phyloP scores from a whole-genome alignment of 2,888 invertebrate species.

The Venustoraphidia nigricollis region DNA sequence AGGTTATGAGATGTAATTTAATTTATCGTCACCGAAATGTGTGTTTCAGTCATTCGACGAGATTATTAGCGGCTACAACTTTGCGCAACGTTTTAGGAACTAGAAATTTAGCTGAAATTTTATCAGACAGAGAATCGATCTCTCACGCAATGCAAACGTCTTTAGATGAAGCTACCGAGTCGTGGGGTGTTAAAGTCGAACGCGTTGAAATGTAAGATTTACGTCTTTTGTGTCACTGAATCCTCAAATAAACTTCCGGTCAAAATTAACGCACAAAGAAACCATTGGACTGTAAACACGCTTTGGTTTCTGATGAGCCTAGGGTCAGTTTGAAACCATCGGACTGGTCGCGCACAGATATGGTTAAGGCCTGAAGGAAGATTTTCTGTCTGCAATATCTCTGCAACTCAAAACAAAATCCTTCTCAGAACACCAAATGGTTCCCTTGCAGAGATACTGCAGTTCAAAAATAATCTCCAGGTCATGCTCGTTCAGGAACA shows the following conservation, averaged over 20 bases:
- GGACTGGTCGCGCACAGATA: too few species aligned
- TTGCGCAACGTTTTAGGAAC: slow-evolving; percentile 85
- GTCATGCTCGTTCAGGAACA: too few species aligned
- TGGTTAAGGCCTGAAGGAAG: too few species aligned
- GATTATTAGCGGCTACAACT: slow-evolving; percentile 70
- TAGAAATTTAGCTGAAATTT: slow-evolving; percentile 75
- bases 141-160: slow-evolving; percentile 80
- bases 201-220: slow-evolving; percentile 78
- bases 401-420: too few species aligned
- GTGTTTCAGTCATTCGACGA: slow-evolving; percentile 55
- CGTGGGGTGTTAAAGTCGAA: slow-evolving; percentile 89
- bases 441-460: too few species aligned
- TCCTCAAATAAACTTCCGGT: background rate
- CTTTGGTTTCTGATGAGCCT: slow-evolving; percentile 18
- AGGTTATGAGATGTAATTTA: background rate
- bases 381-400: too few species aligned
- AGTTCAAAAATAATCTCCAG: too few species aligned
- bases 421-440: too few species aligned
- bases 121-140: slow-evolving; percentile 83
- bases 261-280: background rate
- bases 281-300: too few species aligned
- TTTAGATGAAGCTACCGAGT: slow-evolving; percentile 75
- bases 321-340: too few species aligned
- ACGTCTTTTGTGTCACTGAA: background rate
- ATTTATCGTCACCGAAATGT: background rate